phyloP scores from a whole-genome alignment of 1,140 invertebrate species.

The Hermetia illucens region DNA sequence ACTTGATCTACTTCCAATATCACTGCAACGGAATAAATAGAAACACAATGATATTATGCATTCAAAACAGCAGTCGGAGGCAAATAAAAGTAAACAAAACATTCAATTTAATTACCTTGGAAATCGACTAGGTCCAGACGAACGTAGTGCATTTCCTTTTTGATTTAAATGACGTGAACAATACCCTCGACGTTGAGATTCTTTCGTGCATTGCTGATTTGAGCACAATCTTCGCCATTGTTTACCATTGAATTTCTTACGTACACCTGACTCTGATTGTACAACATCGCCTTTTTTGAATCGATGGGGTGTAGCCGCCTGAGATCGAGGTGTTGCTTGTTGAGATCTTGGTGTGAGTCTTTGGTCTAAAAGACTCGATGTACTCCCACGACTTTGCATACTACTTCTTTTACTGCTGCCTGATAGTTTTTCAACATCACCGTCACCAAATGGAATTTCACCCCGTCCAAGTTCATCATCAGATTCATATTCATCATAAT shows the following conservation, averaged over 20 bases:
- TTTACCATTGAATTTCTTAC: slow-evolving; percentile 99
- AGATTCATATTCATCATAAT: slow-evolving; percentile 76
- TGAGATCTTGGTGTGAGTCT: slow-evolving; percentile 75
- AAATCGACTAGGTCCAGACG: slow-evolving; percentile 23
- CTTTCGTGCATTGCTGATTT: slow-evolving; percentile 91
- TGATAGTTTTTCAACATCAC: slow-evolving; percentile 29
- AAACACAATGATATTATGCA: not conserved
- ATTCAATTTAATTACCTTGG: slow-evolving; percentile 16
- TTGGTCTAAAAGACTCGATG: slow-evolving; percentile 65
- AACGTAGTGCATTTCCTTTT: slow-evolving; percentile 25
- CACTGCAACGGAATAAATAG: slow-evolving; percentile 11
- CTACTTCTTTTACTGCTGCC: slow-evolving; percentile 78
- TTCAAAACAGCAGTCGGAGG: not conserved
- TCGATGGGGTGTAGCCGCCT: slow-evolving; percentile 85
- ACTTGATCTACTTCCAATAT: slow-evolving; percentile 32
- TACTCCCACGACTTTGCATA: slow-evolving; percentile 78
- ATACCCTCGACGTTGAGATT: slow-evolving; percentile 90
- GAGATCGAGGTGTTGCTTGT: slow-evolving; percentile 77
- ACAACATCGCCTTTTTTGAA: slow-evolving; percentile 99
- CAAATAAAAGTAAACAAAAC: not conserved
- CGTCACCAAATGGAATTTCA: slow-evolving; percentile 66
- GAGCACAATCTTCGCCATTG: slow-evolving; percentile 89
- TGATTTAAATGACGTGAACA: slow-evolving; percentile 88
- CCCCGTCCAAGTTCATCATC: slow-evolving; percentile 80
- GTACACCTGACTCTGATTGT: slow-evolving; percentile 85